A percentile compares a stretch with the other conserved stretches of the same genome.
phyloP scores from a whole-genome alignment of 30 jellyfish, hydroid and myxozoan species.

The Turritopsis rubra region DNA sequence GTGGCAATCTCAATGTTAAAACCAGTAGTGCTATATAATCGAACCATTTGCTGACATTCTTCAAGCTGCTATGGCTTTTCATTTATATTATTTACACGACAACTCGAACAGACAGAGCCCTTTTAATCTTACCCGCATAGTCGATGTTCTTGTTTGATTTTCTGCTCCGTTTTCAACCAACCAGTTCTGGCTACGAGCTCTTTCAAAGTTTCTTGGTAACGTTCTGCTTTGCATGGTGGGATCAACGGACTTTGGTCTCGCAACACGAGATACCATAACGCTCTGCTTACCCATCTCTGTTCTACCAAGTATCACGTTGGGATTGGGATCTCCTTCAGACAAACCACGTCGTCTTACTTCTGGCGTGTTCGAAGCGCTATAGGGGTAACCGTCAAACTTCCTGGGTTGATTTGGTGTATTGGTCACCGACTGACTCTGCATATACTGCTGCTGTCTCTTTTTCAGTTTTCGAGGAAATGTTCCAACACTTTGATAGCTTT shows the following conservation, averaged over 20 bases:
- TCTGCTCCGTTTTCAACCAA: neutral
- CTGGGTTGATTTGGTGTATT: conserved; percentile 2
- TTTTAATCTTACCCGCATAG: neutral
- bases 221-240: neutral
- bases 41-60: too few relatives aligned
- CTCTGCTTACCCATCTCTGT: conserved; percentile 14
- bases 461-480: conserved; percentile 9
- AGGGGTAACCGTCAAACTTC: neutral
- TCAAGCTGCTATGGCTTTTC: too few relatives aligned
- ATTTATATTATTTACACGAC: too few relatives aligned
- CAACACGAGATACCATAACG: neutral
- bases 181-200: neutral
- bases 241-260: conserved; percentile 7
- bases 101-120: too few relatives aligned
- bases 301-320: conserved; percentile 1
- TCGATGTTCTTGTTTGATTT: neutral
- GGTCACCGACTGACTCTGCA: neutral
- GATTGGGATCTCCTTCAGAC: neutral
- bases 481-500: neutral
- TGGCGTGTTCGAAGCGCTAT: conserved; percentile 11
- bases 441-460: neutral
- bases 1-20: too few relatives aligned
- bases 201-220: neutral
- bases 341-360: neutral
- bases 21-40: too few relatives aligned